Evolutionary conservation across 2,113 vertebrate genomes (phyloP).

Genomic region (Brachyhypopomus gauderio): DNA sequence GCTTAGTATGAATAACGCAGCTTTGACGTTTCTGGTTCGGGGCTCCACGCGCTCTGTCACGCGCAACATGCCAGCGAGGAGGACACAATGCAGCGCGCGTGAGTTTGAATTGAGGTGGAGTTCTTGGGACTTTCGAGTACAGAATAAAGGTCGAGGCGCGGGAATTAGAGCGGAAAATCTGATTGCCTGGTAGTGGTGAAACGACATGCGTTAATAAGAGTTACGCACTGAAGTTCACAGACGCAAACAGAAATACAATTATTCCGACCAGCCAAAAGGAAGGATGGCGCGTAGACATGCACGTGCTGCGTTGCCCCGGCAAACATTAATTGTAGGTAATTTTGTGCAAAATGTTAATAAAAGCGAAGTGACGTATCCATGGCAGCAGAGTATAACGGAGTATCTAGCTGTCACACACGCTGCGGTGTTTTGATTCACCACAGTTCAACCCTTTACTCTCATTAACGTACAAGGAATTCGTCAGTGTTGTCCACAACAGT

Average conservation of each 20-base stretch:
- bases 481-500: too few relatives aligned
- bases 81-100: too few relatives aligned
- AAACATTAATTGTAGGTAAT: constrained; percentile 70
- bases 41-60: too few relatives aligned
- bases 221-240: not conserved
- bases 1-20: too few relatives aligned
- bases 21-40: too few relatives aligned
- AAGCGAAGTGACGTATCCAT: constrained; percentile 58
- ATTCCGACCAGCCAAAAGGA: constrained; percentile 60
- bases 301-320: constrained; percentile 60
- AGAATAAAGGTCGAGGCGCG: not conserved
- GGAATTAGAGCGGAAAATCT: not conserved
- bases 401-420: not conserved
- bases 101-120: too few relatives aligned
- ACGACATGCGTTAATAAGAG: not conserved
- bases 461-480: too few relatives aligned
- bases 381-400: constrained; percentile 21
- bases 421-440: constrained; percentile 29
- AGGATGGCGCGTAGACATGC: constrained; percentile 44
- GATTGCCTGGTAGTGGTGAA: not conserved
- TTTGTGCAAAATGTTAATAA: constrained; percentile 65
- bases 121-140: too few relatives aligned
- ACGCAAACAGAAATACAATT: constrained; percentile 61
- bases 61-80: too few relatives aligned
- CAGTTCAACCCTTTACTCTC: too few relatives aligned